Evolutionary conservation across 1,140 invertebrate species (phyloP), one percentile per base, ranked within the genome.

Genomic region (Mizuhopecten yessoensis): DNA sequence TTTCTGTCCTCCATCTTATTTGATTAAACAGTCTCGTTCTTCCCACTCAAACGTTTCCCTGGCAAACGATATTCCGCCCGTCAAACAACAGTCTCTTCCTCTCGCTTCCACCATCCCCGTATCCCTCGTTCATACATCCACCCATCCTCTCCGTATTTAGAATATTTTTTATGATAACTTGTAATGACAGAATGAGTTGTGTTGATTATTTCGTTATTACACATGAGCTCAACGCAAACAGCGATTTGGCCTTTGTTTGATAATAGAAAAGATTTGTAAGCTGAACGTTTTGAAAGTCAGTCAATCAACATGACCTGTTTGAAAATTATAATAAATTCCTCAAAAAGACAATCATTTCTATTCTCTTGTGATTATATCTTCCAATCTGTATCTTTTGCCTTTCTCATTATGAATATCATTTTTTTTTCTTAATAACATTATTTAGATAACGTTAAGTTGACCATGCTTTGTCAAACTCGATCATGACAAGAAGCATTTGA

Each of bases 151-250:
- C 57, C 57, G n/a, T 75, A 75, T 75, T 75, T 75, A 29, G 57
- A 75, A 75, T 1, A 29, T 29, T n/a, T n/a, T 75, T 75, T 75
- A 29, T 75, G 3, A 75, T 11, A 17, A 75, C 57, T 17, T 75
- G 57, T 75, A 75, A 75, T n/a, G 57, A 75, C 57, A 75, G 57
- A 75, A 17, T 17, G 23, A 29, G 29, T 75, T 75, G 57, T 75
- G n/a, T 75, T 75, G 57, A 75, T 75, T 23, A 75, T 29, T 75
- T 75, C 57, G 57, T 75, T 75, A 75, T 75, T 29, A 75, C 7
- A 75, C 3, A n/a, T 75, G 57, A 75, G n/a, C 57, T n/a, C 57
- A 29, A 75, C 29, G 57, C 23, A 75, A 75, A 29, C 57, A 75
- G n/a, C n/a, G 57, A 75, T 75, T 75, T 9, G 11, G 17, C 29